phyloP scores from a whole-genome alignment of 2,113 vertebrate genomes.

The Saguinus imperator region DNA sequence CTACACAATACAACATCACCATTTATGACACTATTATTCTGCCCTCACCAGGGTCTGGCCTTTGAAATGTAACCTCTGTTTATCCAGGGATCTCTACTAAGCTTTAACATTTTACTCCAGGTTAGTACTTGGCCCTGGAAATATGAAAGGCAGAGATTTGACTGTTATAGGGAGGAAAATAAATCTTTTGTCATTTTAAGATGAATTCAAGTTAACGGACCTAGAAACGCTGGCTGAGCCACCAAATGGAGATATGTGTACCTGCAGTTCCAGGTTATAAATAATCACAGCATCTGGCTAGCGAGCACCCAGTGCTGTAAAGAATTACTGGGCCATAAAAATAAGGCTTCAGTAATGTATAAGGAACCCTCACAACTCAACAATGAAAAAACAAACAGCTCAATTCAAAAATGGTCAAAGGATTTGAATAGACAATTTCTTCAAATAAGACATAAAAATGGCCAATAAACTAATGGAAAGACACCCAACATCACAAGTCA shows the following conservation, averaged over 20 bases:
- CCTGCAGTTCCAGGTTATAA: not conserved
- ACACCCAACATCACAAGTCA: not conserved
- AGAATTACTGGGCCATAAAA: not conserved
- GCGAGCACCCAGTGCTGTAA: not conserved
- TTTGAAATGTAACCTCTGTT: not conserved
- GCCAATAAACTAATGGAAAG: not conserved
- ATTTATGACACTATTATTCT: not conserved
- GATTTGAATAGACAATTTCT: not conserved
- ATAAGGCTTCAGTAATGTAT: not conserved
- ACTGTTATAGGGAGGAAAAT: not conserved
- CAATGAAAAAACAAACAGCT: not conserved
- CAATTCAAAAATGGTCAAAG: not conserved
- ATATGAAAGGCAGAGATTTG: not conserved
- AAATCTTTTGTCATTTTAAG: not conserved
- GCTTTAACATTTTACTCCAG: not conserved
- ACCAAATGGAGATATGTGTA: not conserved
- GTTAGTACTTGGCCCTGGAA: not conserved
- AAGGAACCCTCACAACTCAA: not conserved
- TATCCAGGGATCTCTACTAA: not conserved
- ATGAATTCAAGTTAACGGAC: not conserved
- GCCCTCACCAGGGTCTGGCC: not conserved
- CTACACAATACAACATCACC: not conserved
- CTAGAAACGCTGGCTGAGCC: not conserved
- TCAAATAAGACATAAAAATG: too few species aligned
- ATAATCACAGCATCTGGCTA: not conserved